Conservation (phyloP, 2,797 vertebrate genomes). For the Myotis planiceps region DNA sequence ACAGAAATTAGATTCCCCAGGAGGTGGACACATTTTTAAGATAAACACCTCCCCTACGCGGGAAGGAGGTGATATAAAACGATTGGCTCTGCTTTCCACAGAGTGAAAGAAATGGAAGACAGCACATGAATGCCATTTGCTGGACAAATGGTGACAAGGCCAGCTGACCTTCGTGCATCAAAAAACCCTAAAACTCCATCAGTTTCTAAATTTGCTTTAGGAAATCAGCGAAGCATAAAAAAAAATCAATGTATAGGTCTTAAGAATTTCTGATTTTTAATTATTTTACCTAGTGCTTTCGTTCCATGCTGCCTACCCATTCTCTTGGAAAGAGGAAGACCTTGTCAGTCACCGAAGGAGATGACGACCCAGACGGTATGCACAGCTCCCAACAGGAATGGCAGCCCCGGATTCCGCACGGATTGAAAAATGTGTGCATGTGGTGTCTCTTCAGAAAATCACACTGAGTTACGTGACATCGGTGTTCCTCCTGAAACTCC, state of each 20-base stretch:
- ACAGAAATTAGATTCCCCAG: too few species aligned
- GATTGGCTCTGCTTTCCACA: too few species aligned
- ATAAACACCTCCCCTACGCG: background rate
- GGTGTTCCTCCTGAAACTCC: slow-evolving; percentile 45
- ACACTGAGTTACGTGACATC: background rate
- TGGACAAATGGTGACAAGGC: too few species aligned
- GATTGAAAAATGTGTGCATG: fast-evolving
- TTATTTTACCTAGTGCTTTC: background rate
- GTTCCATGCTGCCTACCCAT: background rate
- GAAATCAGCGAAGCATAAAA: background rate
- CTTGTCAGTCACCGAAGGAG: fast-evolving
- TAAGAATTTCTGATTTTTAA: background rate
- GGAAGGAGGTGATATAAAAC: background rate
- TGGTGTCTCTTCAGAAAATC: background rate
- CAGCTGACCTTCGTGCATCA: background rate
- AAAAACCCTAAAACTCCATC: background rate
- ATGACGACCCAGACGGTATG: fast-evolving
- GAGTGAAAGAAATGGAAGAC: background rate
- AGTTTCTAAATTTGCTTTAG: background rate
- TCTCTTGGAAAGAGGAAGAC: background rate
- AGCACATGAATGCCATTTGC: background rate
- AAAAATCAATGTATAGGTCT: background rate
- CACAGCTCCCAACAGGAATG: fast-evolving
- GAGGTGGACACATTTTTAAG: background rate
- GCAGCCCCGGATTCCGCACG: background rate